Evolutionary conservation across 2,888 invertebrate genomes (phyloP), one percentile per base, ranked within the genome.

Genomic region (Aelia acuminata): DNA sequence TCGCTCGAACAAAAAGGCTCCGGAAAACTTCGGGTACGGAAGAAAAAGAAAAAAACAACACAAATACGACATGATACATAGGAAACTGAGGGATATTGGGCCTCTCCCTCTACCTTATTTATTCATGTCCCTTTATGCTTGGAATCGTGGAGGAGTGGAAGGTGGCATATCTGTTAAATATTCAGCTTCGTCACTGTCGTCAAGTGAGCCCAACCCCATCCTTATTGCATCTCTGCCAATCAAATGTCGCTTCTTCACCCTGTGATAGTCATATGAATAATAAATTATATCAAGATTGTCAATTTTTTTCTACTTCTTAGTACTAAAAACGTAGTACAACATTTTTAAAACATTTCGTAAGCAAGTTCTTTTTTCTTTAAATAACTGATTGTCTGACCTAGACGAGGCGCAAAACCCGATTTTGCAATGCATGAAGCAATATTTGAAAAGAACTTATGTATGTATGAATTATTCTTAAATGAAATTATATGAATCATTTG

Each of bases 131-230:
- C 15, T 70, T 80, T 80, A 80, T 80, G 80, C n/a, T 22, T 22
- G 13, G 80, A 70, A 70, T 70, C 63, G 13, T 35, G 63, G 35
- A 35, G 35, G 35, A 18, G 18, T 35, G 80, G 80, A 11, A 80
- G 80, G 80, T 47, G 80, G n/a, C 80, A 80, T 80, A 80, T 47
- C 43, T 39, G 80, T 80, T 43, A 80, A 80, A 80, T 80, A 80
- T 80, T 80, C 80, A 80, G n/a, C 80, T 43, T 22, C 43, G 80
- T 80, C 80, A 43, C 39, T 43, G 80, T 39, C 39, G 43, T 80
- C 80, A 70, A 70, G 18, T 31, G 31, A 35, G 31, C 63, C 31
- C 7, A 70, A 70, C 18, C 63, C 63, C 63, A 35, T 31, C 63
- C 63, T 35, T 70, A 70, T 70, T 70, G 63, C 63, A 70, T 70